Evolutionary conservation across 1,140 invertebrate genomes (phyloP).

Genomic region (Apis dorsata): DNA sequence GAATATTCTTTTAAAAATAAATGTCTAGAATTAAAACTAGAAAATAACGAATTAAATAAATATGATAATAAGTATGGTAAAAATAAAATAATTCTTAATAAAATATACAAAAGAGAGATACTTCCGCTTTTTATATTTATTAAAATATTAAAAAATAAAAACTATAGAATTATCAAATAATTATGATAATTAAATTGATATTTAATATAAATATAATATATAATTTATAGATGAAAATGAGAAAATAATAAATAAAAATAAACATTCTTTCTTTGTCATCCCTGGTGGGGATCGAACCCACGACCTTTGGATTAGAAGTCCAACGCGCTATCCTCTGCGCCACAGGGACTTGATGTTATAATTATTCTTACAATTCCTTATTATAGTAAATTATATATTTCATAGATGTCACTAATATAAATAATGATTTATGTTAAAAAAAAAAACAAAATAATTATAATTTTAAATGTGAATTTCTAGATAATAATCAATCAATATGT

Average conservation of each 20-base stretch:
- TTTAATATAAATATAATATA: neutral
- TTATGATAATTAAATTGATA: neutral
- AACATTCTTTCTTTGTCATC: slow-evolving; percentile 70
- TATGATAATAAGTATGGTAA: slow-evolving; percentile 5
- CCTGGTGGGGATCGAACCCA: slow-evolving; percentile 85
- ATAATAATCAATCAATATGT: neutral
- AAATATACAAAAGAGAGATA: slow-evolving; percentile 19
- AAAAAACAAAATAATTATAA: neutral
- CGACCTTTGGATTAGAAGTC: slow-evolving; percentile 86
- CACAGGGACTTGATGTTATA: slow-evolving; percentile 80
- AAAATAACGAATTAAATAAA: slow-evolving; percentile 48
- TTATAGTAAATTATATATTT: neutral
- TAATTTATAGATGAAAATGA: too few species aligned
- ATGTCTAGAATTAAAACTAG: neutral
- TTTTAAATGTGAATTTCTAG: neutral
- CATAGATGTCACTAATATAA: slow-evolving; percentile 38
- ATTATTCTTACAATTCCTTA: neutral
- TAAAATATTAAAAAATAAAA: neutral
- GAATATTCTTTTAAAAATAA: slow-evolving; percentile 37
- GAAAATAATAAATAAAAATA: slow-evolving; percentile 25
- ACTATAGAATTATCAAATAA: neutral
- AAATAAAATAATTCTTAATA: slow-evolving; percentile 32
- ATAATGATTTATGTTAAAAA: neutral
- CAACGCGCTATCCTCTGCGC: slow-evolving; percentile 85
- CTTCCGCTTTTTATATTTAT: slow-evolving; percentile 13